Conservation (phyloP, 2,113 vertebrate species). For the Tiliqua scincoides region DNA sequence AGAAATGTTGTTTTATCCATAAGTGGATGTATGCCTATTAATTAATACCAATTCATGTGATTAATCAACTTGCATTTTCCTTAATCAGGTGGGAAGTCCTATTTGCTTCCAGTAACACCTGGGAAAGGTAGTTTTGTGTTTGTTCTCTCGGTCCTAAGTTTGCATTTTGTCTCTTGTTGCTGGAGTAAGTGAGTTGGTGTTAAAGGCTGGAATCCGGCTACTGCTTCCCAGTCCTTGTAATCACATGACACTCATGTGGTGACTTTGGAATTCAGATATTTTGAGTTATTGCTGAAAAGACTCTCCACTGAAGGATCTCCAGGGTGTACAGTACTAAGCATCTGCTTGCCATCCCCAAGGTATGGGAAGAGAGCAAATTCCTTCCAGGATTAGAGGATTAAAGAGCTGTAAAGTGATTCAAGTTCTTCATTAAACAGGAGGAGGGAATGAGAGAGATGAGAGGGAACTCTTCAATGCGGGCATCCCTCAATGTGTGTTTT, state of each 20-base stretch:
- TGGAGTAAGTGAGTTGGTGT: not conserved
- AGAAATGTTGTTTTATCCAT: not conserved
- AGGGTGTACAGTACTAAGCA: slow-evolving; percentile 69
- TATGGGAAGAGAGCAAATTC: slow-evolving; percentile 84
- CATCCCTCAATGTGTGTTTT: slow-evolving; percentile 76
- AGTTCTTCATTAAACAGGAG: slow-evolving; percentile 81
- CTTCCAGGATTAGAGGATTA: slow-evolving; percentile 89
- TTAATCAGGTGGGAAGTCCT: not conserved
- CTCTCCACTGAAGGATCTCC: slow-evolving; percentile 56
- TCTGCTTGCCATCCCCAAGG: slow-evolving; percentile 69
- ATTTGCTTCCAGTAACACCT: not conserved
- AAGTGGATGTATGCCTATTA: not conserved
- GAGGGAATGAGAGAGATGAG: slow-evolving; percentile 65
- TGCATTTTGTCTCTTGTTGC: not conserved
- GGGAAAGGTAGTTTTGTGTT: not conserved
- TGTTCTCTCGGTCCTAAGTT: not conserved
- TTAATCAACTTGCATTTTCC: not conserved
- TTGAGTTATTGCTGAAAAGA: slow-evolving; percentile 50
- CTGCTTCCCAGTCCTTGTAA: not conserved
- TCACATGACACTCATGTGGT: not conserved
- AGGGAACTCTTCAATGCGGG: slow-evolving; percentile 71
- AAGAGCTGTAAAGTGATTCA: slow-evolving; percentile 85
- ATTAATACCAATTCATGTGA: not conserved
- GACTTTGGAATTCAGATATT: slow-evolving; percentile 47
- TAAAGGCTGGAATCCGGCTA: not conserved